Base-by-base conservation (phyloP, 2,888 invertebrate species). In the Oxytorus armatus region DNA sequence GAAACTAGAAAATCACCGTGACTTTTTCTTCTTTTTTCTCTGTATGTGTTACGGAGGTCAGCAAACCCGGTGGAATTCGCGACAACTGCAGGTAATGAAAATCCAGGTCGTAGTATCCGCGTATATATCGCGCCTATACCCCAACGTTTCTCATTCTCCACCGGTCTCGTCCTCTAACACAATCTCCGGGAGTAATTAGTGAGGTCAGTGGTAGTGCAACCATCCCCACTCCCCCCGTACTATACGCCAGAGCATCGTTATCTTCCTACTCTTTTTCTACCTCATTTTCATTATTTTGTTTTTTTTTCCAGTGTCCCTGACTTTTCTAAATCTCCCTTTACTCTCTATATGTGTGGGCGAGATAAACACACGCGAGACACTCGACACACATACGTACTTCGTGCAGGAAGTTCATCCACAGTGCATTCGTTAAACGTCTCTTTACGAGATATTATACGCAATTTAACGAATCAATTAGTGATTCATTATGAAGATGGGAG, bases 141-240 rank as follows among this genome's bases (percentile, higher is more conserved):
- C 21, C 49, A 66, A 51, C 66, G 36, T 33, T 36, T 55, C 74
- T 47, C 72, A 23, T 77, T 47, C 49, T 16, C 77, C 61, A 14
- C 49, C 57, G 55, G 23, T 75, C 70, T 70, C 75, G 51, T 75
- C 66, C 79, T 72, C 59, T 75, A 75, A 79, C 70, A 70, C 75
- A 70, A 79, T 75, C 57, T 70, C 65, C 51, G 42, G 59, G 75
- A 65, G 75, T 79, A 75, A 75, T 79, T 79, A 70, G 79, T 53
- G 79, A 44, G 70, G 69, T 59, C 65, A 75, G 53, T 49, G 36
- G 29, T 36, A 44, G n/a, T n/a, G n/a, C n/a, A n/a, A n/a, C n/a
- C n/a, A n/a, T n/a, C n/a, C n/a, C n/a, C n/a, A n/a, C n/a, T n/a
- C n/a, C 25, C 61, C 42, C 29, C 47, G 5, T 63, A 55, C 42